Conservation (phyloP, 1,140 invertebrate species). For the Thaumetopoea pityocampa region DNA sequence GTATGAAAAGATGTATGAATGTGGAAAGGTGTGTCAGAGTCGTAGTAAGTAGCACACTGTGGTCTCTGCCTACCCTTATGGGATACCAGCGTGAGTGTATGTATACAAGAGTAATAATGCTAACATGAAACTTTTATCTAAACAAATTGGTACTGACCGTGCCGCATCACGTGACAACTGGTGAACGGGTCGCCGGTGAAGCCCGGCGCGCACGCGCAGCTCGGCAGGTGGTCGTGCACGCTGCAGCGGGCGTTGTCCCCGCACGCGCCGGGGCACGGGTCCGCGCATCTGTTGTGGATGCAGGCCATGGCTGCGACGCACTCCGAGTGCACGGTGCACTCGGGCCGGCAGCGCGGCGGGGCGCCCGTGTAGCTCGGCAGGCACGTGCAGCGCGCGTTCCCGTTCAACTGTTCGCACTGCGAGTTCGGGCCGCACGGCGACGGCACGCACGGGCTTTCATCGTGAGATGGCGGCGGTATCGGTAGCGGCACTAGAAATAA, state of each 20-base stretch:
- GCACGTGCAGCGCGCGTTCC: conserved; percentile 82
- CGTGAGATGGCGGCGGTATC: conserved; percentile 31
- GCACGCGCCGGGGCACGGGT: conserved; percentile 85
- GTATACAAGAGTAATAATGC: too few species aligned
- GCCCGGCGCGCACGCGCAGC: conserved; percentile 81
- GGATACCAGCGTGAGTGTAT: too few species aligned
- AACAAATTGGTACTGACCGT: conserved; percentile 26
- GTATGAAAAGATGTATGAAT: too few species aligned
- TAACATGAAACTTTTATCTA: too few species aligned
- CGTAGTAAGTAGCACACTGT: too few species aligned
- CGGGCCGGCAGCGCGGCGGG: conserved; percentile 83
- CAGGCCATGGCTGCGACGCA: conserved; percentile 81
- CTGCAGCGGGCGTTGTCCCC: conserved; percentile 85
- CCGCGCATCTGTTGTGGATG: conserved; percentile 79
- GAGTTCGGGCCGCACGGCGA: conserved; percentile 85
- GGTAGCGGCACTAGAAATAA: conserved; percentile 36
- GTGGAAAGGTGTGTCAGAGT: too few species aligned
- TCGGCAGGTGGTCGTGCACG: conserved; percentile 82
- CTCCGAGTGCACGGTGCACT: conserved; percentile 84
- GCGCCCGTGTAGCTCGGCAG: conserved; percentile 79
- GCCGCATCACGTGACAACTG: conserved; percentile 33
- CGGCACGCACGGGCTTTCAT: conserved; percentile 82
- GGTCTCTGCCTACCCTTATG: too few species aligned
- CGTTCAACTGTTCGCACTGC: conserved; percentile 80
- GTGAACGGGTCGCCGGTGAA: conserved; percentile 84